phyloP scores from a whole-genome alignment of 1,140 invertebrate genomes.

The Bombyx mandarina region DNA sequence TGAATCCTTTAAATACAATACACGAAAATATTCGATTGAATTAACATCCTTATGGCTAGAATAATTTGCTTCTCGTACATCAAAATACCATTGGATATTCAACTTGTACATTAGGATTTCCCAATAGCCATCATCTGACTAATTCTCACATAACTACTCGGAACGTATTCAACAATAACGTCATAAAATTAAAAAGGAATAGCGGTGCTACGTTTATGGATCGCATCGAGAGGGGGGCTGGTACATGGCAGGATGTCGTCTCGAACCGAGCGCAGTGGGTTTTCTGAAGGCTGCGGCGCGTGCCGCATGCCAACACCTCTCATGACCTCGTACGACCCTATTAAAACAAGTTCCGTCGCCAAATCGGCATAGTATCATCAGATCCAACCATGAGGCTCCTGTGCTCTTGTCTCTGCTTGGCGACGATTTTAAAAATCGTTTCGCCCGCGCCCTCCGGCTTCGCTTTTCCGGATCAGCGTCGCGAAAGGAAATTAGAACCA shows the following conservation, averaged over 20 bases:
- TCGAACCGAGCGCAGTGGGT: conserved; percentile 51
- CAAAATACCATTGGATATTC: no score
- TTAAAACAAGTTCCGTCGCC: conserved; percentile 58
- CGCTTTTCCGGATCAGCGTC: conserved; percentile 48
- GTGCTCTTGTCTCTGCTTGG: conserved; percentile 31
- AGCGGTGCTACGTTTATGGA: conserved; percentile 22
- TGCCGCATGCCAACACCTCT: conserved; percentile 60
- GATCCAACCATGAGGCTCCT: conserved; percentile 47
- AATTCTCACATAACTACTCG: conserved; percentile 28
- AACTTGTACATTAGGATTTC: conserved; percentile 46
- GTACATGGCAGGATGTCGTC: conserved; percentile 42
- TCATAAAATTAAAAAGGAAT: conserved; percentile 48
- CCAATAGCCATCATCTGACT: conserved; percentile 30
- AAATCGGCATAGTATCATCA: conserved; percentile 40
- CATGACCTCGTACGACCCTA: conserved; percentile 61
- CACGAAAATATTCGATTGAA: no score
- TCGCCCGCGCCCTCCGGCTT: conserved; percentile 43
- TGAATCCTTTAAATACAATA: no score
- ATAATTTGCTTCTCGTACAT: conserved; percentile 1
- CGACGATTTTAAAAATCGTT: conserved; percentile 14
- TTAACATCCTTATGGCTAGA: no score
- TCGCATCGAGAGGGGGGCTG: conserved; percentile 28
- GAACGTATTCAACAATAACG: conserved; percentile 31
- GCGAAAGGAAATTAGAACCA: conserved; percentile 47
- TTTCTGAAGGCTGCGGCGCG: conserved; percentile 67